A percentile compares a stretch with the other conserved stretches of the same genome.
phyloP scores from a whole-genome alignment of 2,113 vertebrate genomes.

The Dermatemys mawii region DNA sequence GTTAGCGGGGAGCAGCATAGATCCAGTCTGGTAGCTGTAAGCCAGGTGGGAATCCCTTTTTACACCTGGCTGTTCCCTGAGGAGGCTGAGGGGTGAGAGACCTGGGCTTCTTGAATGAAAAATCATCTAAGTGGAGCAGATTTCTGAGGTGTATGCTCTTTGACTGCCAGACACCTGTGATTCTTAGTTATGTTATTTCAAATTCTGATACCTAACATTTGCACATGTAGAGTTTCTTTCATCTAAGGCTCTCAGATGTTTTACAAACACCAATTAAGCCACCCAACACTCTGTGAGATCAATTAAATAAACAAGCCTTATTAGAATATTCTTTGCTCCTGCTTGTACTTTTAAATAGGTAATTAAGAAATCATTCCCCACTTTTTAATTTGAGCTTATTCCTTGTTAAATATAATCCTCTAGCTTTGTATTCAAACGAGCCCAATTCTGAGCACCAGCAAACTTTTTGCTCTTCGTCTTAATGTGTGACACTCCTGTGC shows the following conservation, averaged over 20 bases:
- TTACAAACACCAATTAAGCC: not conserved
- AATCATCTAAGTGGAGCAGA: not conserved
- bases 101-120: not conserved
- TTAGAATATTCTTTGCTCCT: not conserved
- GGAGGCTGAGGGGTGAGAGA: not conserved
- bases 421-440: not conserved
- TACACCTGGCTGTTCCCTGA: not conserved
- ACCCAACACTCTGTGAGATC: rapidly evolving
- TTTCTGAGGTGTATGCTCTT: not conserved
- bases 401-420: not conserved
- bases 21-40: not conserved
- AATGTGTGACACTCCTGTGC: not conserved
- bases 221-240: not conserved
- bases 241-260: not conserved
- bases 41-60: not conserved
- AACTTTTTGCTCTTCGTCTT: not conserved
- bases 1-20: not conserved
- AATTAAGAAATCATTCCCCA: not conserved
- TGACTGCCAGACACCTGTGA: not conserved
- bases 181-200: not conserved
- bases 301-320: not conserved
- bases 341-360: not conserved
- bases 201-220: not conserved
- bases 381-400: not conserved
- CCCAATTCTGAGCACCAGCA: not conserved